phyloP scores from a whole-genome alignment of 2,797 vertebrate genomes.

The Loris lydekkerianus region DNA sequence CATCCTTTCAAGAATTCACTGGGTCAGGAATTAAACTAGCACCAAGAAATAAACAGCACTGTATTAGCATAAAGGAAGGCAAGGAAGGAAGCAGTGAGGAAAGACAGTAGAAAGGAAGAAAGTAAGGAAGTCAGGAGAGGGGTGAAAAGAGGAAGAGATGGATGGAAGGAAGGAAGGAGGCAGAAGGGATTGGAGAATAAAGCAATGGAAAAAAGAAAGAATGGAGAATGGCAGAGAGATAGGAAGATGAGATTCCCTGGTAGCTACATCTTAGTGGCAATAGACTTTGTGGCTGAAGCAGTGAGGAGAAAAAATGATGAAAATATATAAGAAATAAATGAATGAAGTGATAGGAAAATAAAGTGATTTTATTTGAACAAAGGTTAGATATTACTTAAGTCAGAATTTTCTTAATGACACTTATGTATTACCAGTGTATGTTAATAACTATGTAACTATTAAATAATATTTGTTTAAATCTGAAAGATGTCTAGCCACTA shows the following conservation, averaged over 20 bases:
- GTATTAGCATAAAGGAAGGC: not conserved
- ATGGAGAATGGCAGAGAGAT: not conserved
- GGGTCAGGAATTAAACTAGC: not conserved
- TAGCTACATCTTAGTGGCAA: not conserved
- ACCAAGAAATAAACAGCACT: not conserved
- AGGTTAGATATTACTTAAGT: not conserved
- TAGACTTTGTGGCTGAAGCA: not conserved
- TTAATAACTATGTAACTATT: not conserved
- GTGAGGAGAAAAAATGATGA: not conserved
- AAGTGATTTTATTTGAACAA: not conserved
- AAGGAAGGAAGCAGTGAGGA: not conserved
- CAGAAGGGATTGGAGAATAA: not conserved
- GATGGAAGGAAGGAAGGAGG: not conserved
- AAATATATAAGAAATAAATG: not conserved
- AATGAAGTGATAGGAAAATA: not conserved
- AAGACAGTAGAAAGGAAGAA: not conserved
- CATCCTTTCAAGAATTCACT: not conserved
- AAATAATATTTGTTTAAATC: constrained; percentile 23
- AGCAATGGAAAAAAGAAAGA: not conserved
- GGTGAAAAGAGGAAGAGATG: no score
- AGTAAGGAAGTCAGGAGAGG: not conserved
- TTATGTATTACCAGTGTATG: not conserved
- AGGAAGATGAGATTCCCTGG: not conserved
- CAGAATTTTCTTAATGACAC: not conserved
- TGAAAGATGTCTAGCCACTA: not conserved